These are phyloP conservation scores for Heterodera schachtii DNA, from an alignment of 1,140 invertebrate genomes.

Conservation along the genomic window DNA sequence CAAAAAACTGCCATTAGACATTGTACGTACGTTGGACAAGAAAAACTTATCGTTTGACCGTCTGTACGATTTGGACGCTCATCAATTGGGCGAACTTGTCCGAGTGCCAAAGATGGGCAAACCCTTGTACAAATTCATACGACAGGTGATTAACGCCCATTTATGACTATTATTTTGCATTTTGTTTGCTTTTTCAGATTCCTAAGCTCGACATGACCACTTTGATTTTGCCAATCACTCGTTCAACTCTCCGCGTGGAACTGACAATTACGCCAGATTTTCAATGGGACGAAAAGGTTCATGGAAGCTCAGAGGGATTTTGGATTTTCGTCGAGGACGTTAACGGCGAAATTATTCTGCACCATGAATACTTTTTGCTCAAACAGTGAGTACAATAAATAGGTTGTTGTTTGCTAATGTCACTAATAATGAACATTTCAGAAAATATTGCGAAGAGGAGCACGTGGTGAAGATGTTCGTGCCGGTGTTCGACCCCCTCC, in stretches of 20 bases:
- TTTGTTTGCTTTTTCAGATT: slow-evolving; percentile 41
- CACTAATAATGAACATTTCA: slow-evolving; percentile 42
- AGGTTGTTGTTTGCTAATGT: background rate
- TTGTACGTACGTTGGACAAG: slow-evolving; percentile 96
- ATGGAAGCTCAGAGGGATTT: slow-evolving; percentile 92
- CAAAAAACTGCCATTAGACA: slow-evolving; percentile 94
- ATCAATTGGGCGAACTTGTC: slow-evolving; percentile 95
- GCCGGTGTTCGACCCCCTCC: slow-evolving; percentile 94
- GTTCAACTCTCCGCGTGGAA: slow-evolving; percentile 89
- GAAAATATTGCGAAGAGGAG: slow-evolving; percentile 87
- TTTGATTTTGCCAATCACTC: slow-evolving; percentile 81
- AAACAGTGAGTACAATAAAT: slow-evolving; percentile 72
- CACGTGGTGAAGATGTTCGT: slow-evolving; percentile 97
- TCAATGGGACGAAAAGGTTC: slow-evolving; percentile 96
- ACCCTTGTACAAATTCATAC: slow-evolving; percentile 94
- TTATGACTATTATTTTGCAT: background rate
- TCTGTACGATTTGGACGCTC: slow-evolving; percentile 91
- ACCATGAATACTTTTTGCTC: slow-evolving; percentile 95
- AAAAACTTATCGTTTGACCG: slow-evolving; percentile 75
- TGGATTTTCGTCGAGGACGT: slow-evolving; percentile 99
- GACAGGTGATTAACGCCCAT: slow-evolving; percentile 73
- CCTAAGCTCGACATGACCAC: slow-evolving; percentile 62
- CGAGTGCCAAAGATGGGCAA: slow-evolving; percentile 93
- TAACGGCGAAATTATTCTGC: slow-evolving; percentile 87
- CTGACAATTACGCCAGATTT: slow-evolving; percentile 98